phyloP scores from a whole-genome alignment of 1,140 invertebrate genomes.

The Drosophila pandora region DNA sequence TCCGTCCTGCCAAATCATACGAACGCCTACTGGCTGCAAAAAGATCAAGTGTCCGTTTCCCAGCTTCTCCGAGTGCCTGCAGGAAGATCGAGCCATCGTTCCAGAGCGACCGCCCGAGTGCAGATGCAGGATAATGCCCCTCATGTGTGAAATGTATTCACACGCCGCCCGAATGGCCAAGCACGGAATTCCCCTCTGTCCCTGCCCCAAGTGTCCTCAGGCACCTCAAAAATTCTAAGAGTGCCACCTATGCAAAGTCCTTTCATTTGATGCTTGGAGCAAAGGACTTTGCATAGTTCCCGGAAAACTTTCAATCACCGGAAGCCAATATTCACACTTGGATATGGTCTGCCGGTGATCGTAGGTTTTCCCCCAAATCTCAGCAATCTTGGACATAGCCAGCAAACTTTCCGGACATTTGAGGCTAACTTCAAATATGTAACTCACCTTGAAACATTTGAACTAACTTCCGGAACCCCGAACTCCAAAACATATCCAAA shows the following conservation, averaged over 20 bases:
- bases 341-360: constrained; percentile 2
- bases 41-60: constrained; percentile 61
- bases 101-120: constrained; percentile 25
- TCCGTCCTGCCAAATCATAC: background rate
- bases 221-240: background rate
- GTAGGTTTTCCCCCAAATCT: background rate
- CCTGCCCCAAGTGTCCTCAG: background rate
- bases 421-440: too few relatives aligned
- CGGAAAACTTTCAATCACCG: background rate
- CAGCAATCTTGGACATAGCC: constrained; percentile 3
- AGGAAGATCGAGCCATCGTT: constrained; percentile 4
- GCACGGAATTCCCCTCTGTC: background rate
- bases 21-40: background rate
- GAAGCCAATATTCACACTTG: background rate
- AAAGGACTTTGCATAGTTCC: background rate
- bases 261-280: background rate
- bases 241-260: background rate
- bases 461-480: background rate
- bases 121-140: background rate
- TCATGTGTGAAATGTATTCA: background rate
- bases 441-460: background rate
- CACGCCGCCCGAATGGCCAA: background rate
- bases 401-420: background rate
- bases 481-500: constrained; percentile 6
- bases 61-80: constrained; percentile 59